These are phyloP conservation scores for Xestia ashworthii DNA, from an alignment of 2,888 invertebrate species.

Conservation along the genomic window DNA sequence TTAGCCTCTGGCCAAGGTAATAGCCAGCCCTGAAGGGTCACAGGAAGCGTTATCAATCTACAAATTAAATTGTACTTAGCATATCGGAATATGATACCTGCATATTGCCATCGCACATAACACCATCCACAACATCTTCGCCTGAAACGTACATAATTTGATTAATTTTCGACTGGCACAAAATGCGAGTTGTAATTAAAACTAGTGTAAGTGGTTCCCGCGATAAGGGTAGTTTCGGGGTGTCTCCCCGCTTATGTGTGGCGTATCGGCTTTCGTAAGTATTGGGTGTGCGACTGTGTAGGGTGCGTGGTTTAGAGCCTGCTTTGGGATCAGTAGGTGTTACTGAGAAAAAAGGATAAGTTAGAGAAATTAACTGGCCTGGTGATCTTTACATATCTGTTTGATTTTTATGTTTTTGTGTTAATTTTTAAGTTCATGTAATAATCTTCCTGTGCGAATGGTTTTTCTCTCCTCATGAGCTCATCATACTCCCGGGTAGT, in stretches of 20 bases:
- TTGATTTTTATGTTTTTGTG: neutral
- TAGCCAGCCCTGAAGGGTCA: neutral
- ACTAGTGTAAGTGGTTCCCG: slow-evolving; percentile 88
- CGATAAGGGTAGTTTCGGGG: slow-evolving; percentile 86
- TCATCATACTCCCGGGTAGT: too few species aligned
- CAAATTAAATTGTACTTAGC: neutral
- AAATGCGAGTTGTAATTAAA: slow-evolving; percentile 89
- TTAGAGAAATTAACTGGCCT: neutral
- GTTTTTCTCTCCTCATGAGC: too few species aligned
- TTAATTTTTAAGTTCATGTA: too few species aligned
- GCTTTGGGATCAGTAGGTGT: neutral
- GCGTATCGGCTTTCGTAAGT: slow-evolving; percentile 72
- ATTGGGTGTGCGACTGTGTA: slow-evolving; percentile 46
- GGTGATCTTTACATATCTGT: neutral
- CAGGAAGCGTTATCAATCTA: neutral
- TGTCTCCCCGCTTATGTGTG: slow-evolving; percentile 73
- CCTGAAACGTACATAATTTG: slow-evolving; percentile 85
- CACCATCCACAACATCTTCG: slow-evolving; percentile 74
- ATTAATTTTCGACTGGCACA: slow-evolving; percentile 89
- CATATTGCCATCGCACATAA: slow-evolving; percentile 49
- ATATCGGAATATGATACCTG: neutral
- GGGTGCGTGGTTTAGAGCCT: slow-evolving; percentile 50
- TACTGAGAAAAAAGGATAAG: neutral
- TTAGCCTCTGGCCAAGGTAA: neutral
- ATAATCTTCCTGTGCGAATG: too few species aligned